Conservation (phyloP, 2,888 invertebrate species). For the Cetonia aurata region DNA sequence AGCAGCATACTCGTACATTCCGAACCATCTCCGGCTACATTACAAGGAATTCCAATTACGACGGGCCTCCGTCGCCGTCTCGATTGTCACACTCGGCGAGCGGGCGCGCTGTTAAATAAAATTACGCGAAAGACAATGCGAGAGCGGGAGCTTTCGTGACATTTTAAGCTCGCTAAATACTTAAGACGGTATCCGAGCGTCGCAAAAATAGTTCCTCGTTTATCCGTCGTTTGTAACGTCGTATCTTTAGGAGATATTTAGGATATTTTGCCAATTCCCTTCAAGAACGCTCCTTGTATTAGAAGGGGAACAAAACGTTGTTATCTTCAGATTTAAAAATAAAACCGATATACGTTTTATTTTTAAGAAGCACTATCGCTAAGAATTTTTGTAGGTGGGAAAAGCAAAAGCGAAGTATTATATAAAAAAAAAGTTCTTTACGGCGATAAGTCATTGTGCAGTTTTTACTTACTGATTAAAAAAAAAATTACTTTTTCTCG, state of each 20-base stretch:
- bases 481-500: too few species aligned
- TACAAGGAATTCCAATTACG: constrained; percentile 41
- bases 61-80: constrained; percentile 20
- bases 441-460: too few species aligned
- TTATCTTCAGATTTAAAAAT: too few species aligned
- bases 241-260: constrained; percentile 21
- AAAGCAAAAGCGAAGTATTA: too few species aligned
- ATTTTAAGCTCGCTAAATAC: constrained; percentile 34
- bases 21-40: constrained; percentile 32
- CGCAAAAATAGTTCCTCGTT: constrained; percentile 33
- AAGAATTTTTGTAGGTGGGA: too few species aligned
- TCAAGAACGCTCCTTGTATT: background rate
- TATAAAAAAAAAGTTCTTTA: too few species aligned
- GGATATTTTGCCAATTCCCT: constrained; percentile 5
- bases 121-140: constrained; percentile 24
- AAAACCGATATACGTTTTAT: too few species aligned
- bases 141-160: constrained; percentile 31
- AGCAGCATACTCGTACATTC: background rate
- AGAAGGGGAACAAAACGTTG: too few species aligned
- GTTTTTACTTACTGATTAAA: too few species aligned
- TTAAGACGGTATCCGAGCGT: constrained; percentile 17
- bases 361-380: too few species aligned
- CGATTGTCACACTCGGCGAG: constrained; percentile 31
- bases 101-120: constrained; percentile 33
- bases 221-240: constrained; percentile 1